phyloP scores from a whole-genome alignment of 2,113 vertebrate species.

The Mormyrus iriodes region DNA sequence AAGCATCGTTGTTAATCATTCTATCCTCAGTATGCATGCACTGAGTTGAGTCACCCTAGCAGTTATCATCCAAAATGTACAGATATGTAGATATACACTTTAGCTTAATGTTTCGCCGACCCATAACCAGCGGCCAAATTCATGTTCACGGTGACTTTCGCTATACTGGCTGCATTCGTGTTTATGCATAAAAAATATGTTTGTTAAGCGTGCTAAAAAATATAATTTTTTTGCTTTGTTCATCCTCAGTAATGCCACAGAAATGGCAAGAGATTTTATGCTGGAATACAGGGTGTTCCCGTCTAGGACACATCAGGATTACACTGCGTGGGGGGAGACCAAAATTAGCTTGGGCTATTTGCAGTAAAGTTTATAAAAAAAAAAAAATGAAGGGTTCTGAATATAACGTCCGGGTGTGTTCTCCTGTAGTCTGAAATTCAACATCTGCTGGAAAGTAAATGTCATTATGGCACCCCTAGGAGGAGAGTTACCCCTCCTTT shows the following conservation, averaged over 20 bases:
- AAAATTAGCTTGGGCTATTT: slow-evolving; percentile 19
- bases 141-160: not conserved
- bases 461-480: slow-evolving; percentile 26
- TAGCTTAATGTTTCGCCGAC: not conserved
- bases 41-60: not conserved
- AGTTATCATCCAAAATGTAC: not conserved
- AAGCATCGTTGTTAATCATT: not conserved
- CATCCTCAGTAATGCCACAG: not conserved
- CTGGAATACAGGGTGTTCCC: slow-evolving; percentile 4
- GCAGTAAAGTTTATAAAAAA: not conserved
- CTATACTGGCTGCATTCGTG: not conserved
- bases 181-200: not conserved
- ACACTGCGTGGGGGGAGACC: slow-evolving; percentile 6
- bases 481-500: not conserved
- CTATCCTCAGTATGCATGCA: not conserved
- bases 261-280: not conserved
- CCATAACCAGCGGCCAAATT: not conserved
- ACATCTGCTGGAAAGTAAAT: slow-evolving; percentile 27
- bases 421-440: slow-evolving; percentile 6
- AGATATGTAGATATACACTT: not conserved
- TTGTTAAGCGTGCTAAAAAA: not conserved
- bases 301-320: not conserved
- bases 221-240: not conserved
- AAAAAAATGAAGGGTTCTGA: not conserved
- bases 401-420: slow-evolving; percentile 12